These are phyloP conservation scores for Hemicrepidius hirtus DNA, from an alignment of 2,888 invertebrate genomes.

Conservation along the genomic window DNA sequence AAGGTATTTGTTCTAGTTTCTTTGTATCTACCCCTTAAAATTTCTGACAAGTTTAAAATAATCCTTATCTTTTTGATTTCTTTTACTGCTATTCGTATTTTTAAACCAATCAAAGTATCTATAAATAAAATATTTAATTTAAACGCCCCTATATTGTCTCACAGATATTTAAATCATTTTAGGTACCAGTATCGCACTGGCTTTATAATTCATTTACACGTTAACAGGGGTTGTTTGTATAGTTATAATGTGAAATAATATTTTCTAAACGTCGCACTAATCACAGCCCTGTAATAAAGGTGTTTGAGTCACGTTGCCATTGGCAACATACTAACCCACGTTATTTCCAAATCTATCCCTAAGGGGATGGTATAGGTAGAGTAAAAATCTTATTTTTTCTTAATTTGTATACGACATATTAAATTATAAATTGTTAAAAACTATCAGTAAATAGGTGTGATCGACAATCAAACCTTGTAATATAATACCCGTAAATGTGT, in stretches of 20 bases:
- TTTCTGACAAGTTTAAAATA: conserved; percentile 11
- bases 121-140: neutral
- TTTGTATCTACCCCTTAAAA: neutral
- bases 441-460: too few relatives aligned
- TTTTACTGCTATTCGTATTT: conserved; percentile 23
- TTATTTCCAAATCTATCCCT: too few relatives aligned
- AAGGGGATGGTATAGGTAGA: too few relatives aligned
- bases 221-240: conserved; percentile 12
- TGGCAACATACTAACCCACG: neutral
- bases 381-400: too few relatives aligned
- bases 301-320: conserved; percentile 6
- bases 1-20: neutral
- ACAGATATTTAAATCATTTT: neutral
- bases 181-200: conserved; percentile 23
- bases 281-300: neutral
- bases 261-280: conserved; percentile 4
- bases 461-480: too few relatives aligned
- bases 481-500: too few relatives aligned
- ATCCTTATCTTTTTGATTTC: conserved; percentile 21
- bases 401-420: too few relatives aligned
- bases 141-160: conserved; percentile 1
- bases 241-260: conserved; percentile 9
- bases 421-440: too few relatives aligned
- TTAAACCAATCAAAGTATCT: neutral
- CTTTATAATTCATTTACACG: conserved; percentile 20